Evolutionary conservation across 2,797 vertebrate species (phyloP).

Genomic region (Gallinago nigripennis): DNA sequence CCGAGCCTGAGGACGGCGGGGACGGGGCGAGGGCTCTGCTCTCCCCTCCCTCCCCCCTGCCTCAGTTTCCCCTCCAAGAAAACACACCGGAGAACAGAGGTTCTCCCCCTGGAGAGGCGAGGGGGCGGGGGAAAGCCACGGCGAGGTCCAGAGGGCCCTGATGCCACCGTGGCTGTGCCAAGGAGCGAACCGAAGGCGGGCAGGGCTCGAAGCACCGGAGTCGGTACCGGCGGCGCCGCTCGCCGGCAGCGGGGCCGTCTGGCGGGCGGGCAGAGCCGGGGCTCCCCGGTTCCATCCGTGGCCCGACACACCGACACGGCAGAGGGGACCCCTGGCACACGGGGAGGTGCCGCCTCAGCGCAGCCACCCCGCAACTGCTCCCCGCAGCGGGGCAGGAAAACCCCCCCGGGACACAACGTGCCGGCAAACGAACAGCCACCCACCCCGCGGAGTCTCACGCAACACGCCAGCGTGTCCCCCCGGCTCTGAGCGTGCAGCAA

Average conservation of each 20-base stretch:
- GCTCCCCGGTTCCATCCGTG: not conserved
- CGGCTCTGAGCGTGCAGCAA: not conserved
- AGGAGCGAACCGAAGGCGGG: not conserved
- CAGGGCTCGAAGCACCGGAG: slow-evolving; percentile 30
- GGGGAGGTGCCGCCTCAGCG: too few species aligned
- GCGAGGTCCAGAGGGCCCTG: not conserved
- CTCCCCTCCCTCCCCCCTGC: not conserved
- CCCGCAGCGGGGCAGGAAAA: not conserved
- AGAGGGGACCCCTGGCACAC: not conserved
- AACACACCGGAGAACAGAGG: rapidly evolving
- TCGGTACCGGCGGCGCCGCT: slow-evolving; percentile 13
- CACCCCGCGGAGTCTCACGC: not conserved
- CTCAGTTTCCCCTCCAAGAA: slow-evolving; percentile 9
- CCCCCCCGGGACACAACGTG: rapidly evolving
- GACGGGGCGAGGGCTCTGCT: not conserved
- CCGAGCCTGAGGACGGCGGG: not conserved
- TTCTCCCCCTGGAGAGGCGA: not conserved
- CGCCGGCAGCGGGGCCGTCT: not conserved
- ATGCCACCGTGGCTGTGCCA: not conserved
- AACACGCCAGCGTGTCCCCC: not conserved
- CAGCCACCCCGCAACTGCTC: not conserved
- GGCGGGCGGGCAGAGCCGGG: not conserved
- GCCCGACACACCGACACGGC: not conserved
- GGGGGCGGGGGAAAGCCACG: not conserved
- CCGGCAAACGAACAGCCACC: not conserved